phyloP scores from a whole-genome alignment of 2,888 invertebrate species.

The Encarsia formosa region DNA sequence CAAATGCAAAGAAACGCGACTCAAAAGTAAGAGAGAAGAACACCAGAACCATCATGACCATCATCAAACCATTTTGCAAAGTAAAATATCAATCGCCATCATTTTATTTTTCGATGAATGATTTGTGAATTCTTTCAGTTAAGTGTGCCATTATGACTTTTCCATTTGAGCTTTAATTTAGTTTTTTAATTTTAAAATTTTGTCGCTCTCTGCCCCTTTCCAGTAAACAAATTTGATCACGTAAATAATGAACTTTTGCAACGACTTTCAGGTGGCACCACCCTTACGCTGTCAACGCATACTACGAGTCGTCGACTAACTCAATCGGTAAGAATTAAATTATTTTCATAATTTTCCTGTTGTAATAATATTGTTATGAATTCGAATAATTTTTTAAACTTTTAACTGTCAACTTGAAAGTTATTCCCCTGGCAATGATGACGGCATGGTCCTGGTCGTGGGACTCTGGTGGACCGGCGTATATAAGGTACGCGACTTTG shows the following conservation, averaged over 20 bases:
- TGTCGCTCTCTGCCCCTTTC: not conserved
- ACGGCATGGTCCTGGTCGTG: slow-evolving; percentile 53
- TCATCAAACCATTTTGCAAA: slow-evolving; percentile 27
- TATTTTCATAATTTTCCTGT: too few relatives aligned
- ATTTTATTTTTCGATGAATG: slow-evolving; percentile 4
- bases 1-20: slow-evolving; percentile 39
- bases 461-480: slow-evolving; percentile 51
- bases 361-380: not conserved
- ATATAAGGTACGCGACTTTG: slow-evolving; percentile 52
- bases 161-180: too few relatives aligned
- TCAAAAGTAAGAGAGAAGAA: slow-evolving; percentile 37
- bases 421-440: slow-evolving; percentile 54
- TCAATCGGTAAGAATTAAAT: slow-evolving; percentile 48
- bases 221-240: not conserved
- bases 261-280: slow-evolving; percentile 47
- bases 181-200: too few relatives aligned
- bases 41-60: slow-evolving; percentile 20
- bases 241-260: not conserved
- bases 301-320: slow-evolving; percentile 54
- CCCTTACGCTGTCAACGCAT: slow-evolving; percentile 54
- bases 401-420: too few relatives aligned
- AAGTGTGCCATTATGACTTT: too few relatives aligned
- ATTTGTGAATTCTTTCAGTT: too few relatives aligned
- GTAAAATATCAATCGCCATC: slow-evolving; percentile 22
- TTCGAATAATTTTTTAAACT: not conserved